Evolutionary conservation across 2,888 invertebrate species (phyloP).

Genomic region (Macrophya alboannulata): DNA sequence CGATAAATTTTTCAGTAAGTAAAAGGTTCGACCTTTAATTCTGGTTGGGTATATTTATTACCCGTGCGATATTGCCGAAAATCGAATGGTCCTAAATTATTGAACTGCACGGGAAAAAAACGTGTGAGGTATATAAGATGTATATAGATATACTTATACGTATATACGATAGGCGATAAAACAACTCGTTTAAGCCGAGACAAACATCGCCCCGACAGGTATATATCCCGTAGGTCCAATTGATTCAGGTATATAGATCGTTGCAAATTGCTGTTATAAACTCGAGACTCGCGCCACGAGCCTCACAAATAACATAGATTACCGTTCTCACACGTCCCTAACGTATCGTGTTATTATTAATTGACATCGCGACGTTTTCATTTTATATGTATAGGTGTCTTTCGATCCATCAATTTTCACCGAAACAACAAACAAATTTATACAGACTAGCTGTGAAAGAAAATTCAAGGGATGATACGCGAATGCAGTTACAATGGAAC

Average conservation of each 20-base stretch:
- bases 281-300: slow-evolving; percentile 1
- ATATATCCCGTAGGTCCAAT: neutral
- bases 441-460: neutral
- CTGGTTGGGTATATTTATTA: neutral
- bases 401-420: neutral
- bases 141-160: neutral
- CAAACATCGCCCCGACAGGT: slow-evolving; percentile 8
- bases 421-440: neutral
- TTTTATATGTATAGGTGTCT: too few relatives aligned
- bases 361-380: neutral
- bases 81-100: neutral
- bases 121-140: neutral
- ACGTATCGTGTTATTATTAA: slow-evolving; percentile 4
- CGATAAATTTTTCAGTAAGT: neutral
- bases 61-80: neutral
- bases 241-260: neutral
- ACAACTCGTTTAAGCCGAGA: neutral
- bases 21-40: slow-evolving; percentile 5
- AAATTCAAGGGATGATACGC: neutral
- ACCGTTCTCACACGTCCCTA: neutral
- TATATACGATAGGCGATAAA: neutral
- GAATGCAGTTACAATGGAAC: neutral
- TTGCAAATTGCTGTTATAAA: slow-evolving; percentile 5
- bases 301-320: neutral
- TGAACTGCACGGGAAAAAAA: neutral